Conservation (phyloP, 2,888 invertebrate genomes). For the Saturnia pavonia region DNA sequence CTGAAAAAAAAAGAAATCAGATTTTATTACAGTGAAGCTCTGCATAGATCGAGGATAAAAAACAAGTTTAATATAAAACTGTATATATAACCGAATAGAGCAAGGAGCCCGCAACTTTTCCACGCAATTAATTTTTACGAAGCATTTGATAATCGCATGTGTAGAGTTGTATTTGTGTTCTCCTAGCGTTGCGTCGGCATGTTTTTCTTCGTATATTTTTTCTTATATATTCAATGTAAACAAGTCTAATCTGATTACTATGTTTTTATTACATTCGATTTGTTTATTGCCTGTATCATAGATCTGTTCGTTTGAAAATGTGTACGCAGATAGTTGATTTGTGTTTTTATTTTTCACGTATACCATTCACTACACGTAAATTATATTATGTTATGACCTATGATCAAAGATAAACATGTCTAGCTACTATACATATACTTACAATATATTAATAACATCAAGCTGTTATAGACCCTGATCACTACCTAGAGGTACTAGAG, state of each 20-base stretch:
- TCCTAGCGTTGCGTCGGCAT: slow-evolving; percentile 27
- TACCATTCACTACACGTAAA: neutral
- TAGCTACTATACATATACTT: too few relatives aligned
- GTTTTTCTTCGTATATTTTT: slow-evolving; percentile 36
- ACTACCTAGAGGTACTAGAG: too few relatives aligned
- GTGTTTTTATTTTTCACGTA: neutral
- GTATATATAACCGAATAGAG: slow-evolving; percentile 23
- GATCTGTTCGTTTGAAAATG: neutral
- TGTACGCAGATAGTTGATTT: neutral
- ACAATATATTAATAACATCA: too few relatives aligned
- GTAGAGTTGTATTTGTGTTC: slow-evolving; percentile 45
- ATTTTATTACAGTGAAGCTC: neutral
- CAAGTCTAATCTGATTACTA: slow-evolving; percentile 15
- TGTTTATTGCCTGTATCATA: neutral
- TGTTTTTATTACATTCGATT: slow-evolving; percentile 11
- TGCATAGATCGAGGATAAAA: neutral
- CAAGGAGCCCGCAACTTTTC: slow-evolving; percentile 51
- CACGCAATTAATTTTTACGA: slow-evolving; percentile 60
- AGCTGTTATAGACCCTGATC: too few relatives aligned
- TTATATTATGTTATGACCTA: neutral
- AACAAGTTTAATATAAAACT: neutral
- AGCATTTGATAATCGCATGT: slow-evolving; percentile 55
- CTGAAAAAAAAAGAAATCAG: neutral
- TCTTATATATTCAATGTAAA: slow-evolving; percentile 29
- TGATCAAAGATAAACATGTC: too few relatives aligned